phyloP scores from a whole-genome alignment of 1,140 invertebrate genomes.

The Acromyrmex echinatior region DNA sequence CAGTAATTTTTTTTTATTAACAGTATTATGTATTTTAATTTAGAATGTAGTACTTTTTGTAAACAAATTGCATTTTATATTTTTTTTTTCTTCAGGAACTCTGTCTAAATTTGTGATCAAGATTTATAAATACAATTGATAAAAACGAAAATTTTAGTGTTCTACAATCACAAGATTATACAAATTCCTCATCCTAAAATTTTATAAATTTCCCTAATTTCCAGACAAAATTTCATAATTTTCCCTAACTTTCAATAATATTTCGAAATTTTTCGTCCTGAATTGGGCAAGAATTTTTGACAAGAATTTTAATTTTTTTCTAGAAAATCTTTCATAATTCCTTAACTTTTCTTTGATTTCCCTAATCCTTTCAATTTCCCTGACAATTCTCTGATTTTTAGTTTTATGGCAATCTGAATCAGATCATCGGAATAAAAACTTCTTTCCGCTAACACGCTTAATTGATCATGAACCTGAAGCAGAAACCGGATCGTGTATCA shows the following conservation, averaged over 20 bases:
- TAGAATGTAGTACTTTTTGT: neutral
- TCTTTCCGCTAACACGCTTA: neutral
- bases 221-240: no score
- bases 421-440: neutral
- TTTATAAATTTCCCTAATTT: no score
- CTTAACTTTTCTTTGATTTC: no score
- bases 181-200: no score
- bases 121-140: neutral
- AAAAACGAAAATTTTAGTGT: neutral
- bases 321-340: no score
- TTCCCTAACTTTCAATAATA: no score
- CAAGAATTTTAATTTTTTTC: no score
- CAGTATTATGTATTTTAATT: neutral
- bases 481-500: slow-evolving; percentile 10
- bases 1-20: neutral
- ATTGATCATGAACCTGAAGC: neutral
- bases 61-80: neutral
- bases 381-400: no score
- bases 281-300: no score
- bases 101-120: neutral
- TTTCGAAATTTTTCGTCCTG: no score
- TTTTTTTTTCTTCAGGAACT: neutral
- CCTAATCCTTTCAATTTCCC: no score
- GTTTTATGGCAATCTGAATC: no score
- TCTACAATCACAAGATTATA: neutral